Percentiles rank a stretch among this genome's conserved stretches.
Evolutionary conservation across 1,140 invertebrate species (phyloP).

Genomic region (Diabrotica virgifera): DNA sequence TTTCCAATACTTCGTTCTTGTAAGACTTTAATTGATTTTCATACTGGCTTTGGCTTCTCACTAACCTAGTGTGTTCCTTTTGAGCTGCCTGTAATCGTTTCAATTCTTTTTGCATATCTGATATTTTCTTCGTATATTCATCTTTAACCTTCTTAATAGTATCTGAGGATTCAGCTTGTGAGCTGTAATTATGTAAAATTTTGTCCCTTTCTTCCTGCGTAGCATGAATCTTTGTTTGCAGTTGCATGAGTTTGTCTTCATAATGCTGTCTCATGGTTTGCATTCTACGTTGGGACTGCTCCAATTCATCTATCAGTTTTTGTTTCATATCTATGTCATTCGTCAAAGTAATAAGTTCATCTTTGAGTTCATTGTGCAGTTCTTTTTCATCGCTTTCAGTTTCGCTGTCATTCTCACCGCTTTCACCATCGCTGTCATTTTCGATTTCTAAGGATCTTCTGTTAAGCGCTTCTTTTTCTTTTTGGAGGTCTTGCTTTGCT

Average conservation of each 20-base stretch:
- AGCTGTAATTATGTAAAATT: constrained; percentile 65
- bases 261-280: constrained; percentile 85
- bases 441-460: constrained; percentile 40
- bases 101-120: constrained; percentile 82
- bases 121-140: constrained; percentile 87
- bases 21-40: constrained; percentile 78
- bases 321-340: constrained; percentile 91
- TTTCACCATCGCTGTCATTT: constrained; percentile 45
- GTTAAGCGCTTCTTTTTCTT: constrained; percentile 54
- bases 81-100: constrained; percentile 84
- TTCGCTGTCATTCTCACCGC: constrained; percentile 54
- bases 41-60: constrained; percentile 79
- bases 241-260: constrained; percentile 86
- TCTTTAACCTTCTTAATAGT: constrained; percentile 83
- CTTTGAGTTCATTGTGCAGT: constrained; percentile 50
- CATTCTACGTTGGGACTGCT: constrained; percentile 80
- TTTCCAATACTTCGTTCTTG: constrained; percentile 76
- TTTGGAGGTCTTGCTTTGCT: constrained; percentile 65
- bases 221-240: constrained; percentile 83
- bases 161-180: constrained; percentile 60
- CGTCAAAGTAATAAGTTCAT: constrained; percentile 78
- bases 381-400: constrained; percentile 60
- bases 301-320: constrained; percentile 89
- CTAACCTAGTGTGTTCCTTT: constrained; percentile 81
- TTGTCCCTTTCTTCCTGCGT: constrained; percentile 93